A percentile compares a stretch with the other conserved stretches of the same genome.
Evolutionary conservation across 2,797 vertebrate species (phyloP).

Genomic region (Pipistrellus pygmaeus): DNA sequence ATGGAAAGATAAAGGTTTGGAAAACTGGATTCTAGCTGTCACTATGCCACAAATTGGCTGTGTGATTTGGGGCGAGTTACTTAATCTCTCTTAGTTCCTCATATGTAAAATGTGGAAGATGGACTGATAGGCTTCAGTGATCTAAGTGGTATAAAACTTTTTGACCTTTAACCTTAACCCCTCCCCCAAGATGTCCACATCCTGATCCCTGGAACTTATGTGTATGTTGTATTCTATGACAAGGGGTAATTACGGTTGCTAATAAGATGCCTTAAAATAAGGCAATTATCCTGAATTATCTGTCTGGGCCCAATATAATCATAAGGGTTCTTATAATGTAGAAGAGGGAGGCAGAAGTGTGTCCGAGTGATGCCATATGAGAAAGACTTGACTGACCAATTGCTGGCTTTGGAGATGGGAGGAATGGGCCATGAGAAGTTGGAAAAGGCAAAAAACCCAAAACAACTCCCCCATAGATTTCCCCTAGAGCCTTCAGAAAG

Average conservation of each 20-base stretch:
- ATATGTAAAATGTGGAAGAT: slow-evolving; percentile 1
- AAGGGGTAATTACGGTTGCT: slow-evolving; percentile 2
- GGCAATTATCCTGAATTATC: slow-evolving; percentile 15
- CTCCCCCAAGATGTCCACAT: background rate
- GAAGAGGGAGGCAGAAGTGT: background rate
- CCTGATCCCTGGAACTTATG: background rate
- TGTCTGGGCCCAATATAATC: background rate
- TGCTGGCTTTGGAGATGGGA: background rate
- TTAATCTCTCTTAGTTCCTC: background rate
- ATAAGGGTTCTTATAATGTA: background rate
- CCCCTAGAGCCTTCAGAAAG: background rate
- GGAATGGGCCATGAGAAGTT: background rate
- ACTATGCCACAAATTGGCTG: background rate
- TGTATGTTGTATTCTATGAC: background rate
- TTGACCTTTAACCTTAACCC: background rate
- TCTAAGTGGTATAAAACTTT: background rate
- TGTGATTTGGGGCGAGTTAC: background rate
- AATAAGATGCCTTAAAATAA: slow-evolving; percentile 30
- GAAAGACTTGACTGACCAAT: background rate
- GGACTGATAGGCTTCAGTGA: background rate
- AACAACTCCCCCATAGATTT: background rate
- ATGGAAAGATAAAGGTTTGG: background rate
- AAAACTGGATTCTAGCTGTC: background rate
- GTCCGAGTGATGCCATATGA: background rate
- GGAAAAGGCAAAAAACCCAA: background rate